These are phyloP conservation scores for Oligia fasciuncula DNA, from an alignment of 2,888 invertebrate species.

Conservation along the genomic window DNA sequence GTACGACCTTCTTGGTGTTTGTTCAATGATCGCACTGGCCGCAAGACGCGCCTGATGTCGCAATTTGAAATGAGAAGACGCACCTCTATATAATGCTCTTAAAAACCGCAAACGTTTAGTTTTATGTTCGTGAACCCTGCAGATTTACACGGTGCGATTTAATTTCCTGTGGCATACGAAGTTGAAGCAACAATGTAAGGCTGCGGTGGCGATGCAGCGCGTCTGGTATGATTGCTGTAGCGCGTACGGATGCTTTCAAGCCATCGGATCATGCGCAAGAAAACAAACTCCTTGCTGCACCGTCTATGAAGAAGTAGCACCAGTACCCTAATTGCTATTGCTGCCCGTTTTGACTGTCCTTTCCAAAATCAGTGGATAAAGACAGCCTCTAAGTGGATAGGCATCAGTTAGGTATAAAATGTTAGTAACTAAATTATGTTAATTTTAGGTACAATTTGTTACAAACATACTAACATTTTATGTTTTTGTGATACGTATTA, in stretches of 20 bases:
- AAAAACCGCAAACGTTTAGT: slow-evolving; percentile 40
- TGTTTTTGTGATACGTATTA: neutral
- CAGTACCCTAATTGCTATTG: neutral
- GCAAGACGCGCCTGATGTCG: slow-evolving; percentile 46
- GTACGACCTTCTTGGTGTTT: slow-evolving; percentile 60
- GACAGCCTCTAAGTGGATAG: neutral
- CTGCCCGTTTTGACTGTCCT: neutral
- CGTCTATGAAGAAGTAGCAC: neutral
- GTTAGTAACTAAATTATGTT: neutral
- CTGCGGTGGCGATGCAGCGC: neutral
- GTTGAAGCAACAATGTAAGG: neutral
- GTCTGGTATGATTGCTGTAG: neutral
- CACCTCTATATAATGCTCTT: slow-evolving; percentile 30
- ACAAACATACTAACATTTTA: neutral
- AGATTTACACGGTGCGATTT: neutral
- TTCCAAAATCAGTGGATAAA: neutral
- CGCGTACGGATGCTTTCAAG: neutral
- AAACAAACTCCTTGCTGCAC: neutral
- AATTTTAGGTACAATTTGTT: neutral
- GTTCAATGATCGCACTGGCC: slow-evolving; percentile 37
- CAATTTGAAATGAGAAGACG: slow-evolving; percentile 58
- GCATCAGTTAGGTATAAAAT: neutral
- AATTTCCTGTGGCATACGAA: neutral
- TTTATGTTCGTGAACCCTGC: slow-evolving; percentile 15
- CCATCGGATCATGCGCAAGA: no score